phyloP scores from a whole-genome alignment of 2,888 invertebrate genomes.

The Boloria selene region DNA sequence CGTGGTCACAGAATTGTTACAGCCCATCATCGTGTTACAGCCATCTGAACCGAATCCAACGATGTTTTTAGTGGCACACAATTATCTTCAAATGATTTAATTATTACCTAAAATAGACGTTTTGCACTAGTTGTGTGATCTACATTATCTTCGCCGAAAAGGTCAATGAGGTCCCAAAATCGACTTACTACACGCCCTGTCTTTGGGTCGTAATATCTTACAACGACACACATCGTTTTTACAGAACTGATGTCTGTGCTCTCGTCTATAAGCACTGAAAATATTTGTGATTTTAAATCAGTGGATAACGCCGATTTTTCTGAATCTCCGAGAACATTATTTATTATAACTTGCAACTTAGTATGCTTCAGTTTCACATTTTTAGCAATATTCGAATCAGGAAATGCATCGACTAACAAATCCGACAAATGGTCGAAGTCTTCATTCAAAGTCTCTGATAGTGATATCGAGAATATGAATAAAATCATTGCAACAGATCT shows the following conservation, averaged over 20 bases:
- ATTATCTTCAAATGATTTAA: constrained; percentile 32
- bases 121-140: not conserved
- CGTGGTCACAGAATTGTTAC: constrained; percentile 31
- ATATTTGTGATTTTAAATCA: constrained; percentile 13
- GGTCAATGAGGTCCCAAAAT: too few relatives aligned
- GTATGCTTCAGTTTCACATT: constrained; percentile 32
- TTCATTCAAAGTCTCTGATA: too few relatives aligned
- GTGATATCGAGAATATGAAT: too few relatives aligned
- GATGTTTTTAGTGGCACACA: constrained; percentile 34
- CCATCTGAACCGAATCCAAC: constrained; percentile 40
- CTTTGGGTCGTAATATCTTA: not conserved
- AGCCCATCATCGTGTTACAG: constrained; percentile 39
- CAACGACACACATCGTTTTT: not conserved
- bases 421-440: constrained; percentile 35
- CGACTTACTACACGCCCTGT: too few relatives aligned
- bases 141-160: too few relatives aligned
- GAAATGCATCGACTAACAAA: constrained; percentile 25
- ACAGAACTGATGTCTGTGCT: not conserved
- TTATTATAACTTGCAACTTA: constrained; percentile 23
- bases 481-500: too few relatives aligned
- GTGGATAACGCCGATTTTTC: constrained; percentile 3
- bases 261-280: constrained; percentile 7
- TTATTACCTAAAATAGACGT: constrained; percentile 1
- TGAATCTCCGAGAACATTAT: constrained; percentile 12
- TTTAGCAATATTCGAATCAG: constrained; percentile 33